phyloP scores from a whole-genome alignment of 2,797 vertebrate genomes.

The Pristis pectinata region DNA sequence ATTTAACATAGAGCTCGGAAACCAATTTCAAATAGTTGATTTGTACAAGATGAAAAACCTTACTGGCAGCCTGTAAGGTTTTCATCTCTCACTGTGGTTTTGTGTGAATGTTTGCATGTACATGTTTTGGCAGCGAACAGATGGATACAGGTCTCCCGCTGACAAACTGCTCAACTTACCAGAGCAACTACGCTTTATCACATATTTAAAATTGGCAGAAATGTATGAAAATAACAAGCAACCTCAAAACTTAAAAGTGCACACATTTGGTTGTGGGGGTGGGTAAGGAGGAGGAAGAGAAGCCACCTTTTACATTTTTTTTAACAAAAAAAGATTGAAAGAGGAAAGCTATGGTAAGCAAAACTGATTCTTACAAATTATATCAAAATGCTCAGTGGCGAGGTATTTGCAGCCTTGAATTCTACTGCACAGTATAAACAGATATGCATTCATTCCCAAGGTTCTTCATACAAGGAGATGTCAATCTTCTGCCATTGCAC shows the following conservation, averaged over 20 bases:
- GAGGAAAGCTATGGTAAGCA: background rate
- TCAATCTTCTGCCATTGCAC: background rate
- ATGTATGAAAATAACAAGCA: background rate
- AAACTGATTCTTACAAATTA: background rate
- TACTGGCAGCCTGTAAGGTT: background rate
- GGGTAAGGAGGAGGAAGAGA: background rate
- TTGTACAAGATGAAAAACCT: background rate
- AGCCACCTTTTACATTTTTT: background rate
- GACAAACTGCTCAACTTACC: slow-evolving; percentile 17
- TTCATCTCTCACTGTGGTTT: background rate
- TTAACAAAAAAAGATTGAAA: background rate
- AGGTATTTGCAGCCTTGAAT: background rate
- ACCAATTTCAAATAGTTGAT: background rate
- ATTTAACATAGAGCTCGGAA: background rate
- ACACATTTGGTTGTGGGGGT: background rate
- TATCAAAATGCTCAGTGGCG: background rate
- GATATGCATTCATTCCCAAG: background rate
- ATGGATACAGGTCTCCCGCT: slow-evolving; percentile 10
- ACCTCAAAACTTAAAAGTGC: background rate
- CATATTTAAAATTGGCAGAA: background rate
- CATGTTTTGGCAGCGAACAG: slow-evolving; percentile 28
- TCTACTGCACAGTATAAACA: background rate
- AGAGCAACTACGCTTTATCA: background rate
- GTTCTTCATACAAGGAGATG: background rate
- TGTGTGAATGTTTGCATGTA: slow-evolving; percentile 12